Base-by-base conservation (phyloP, 2,888 invertebrate genomes). In the Zygogramma bicolorata region DNA sequence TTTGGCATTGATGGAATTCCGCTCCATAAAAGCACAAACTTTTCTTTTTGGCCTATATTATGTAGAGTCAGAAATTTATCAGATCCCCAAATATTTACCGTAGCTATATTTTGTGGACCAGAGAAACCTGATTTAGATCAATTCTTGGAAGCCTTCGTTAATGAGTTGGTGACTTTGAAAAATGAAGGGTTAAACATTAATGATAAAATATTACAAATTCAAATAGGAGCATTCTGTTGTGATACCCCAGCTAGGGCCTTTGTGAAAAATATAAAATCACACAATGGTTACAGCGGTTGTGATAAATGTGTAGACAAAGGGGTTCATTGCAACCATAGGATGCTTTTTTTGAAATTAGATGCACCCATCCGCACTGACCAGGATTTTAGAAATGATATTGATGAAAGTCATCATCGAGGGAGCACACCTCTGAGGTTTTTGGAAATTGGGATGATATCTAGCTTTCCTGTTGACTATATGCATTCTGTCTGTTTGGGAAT, bases 151-250 rank as follows among this genome's bases (percentile, higher is more conserved):
- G 53, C 49, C 31, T 65, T 65, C 29, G 53, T 65, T 29, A 34
- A 53, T 29, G 65, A 65, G 34, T 31, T 65, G 25, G 25, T 53
- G 29, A 49, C 22, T 65, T 42, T 53, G 29, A 49, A 10, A 65
- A 53, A 38, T 18, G 20, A 53, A 38, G 38, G 53, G 10, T 29
- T 65, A 53, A 22, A 61, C 40, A 18, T 40, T 15, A 40, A 40
- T 40, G 22, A 15, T 63, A 63, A 25, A 63, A 63, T 46, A 15
- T 13, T 63, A 46, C 18, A n/a, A 25, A 13, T 66, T 66, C 18
- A 57, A 34, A 66, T 53, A n/a, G 53, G 53, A 49, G 42, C 18
- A 63, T 63, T 66, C 15, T 66, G 57, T 66, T 66, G 65, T 66
- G 65, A 66, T 31, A 38, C 57, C 13, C 65, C 65, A 57, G 65